Percentiles rank a stretch among this genome's conserved stretches.
Conservation (phyloP, 2,113 vertebrate genomes). For the Pteropus alecto region DNA sequence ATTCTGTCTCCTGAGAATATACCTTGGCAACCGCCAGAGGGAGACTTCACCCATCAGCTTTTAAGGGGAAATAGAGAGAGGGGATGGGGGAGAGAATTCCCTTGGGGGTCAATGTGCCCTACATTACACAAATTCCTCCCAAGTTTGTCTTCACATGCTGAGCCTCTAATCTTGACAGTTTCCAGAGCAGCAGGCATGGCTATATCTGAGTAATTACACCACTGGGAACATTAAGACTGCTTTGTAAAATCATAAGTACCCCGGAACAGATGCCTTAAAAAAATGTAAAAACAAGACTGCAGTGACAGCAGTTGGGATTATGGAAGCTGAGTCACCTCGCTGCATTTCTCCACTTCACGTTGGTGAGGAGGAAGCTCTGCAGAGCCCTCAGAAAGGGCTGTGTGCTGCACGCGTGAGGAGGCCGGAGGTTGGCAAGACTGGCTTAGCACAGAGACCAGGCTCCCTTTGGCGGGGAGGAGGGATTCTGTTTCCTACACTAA, state of each 20-base stretch:
- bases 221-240: background rate
- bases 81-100: background rate
- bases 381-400: background rate
- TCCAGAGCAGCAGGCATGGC: background rate
- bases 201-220: background rate
- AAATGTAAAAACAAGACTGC: background rate
- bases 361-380: background rate
- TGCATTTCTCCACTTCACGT: accelerated
- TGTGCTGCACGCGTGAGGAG: background rate
- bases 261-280: slow-evolving; percentile 4
- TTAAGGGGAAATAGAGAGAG: too few relatives aligned
- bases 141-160: background rate
- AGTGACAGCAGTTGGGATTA: background rate
- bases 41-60: background rate
- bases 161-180: background rate
- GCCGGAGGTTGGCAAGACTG: background rate
- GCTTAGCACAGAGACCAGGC: background rate
- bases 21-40: slow-evolving; percentile 4
- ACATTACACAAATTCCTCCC: background rate
- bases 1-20: background rate
- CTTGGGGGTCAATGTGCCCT: accelerated
- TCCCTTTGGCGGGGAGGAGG: background rate
- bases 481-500: background rate
- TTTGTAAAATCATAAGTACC: background rate
- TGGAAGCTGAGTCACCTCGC: background rate